phyloP scores from a whole-genome alignment of 1,140 invertebrate genomes.

The Musca domestica region DNA sequence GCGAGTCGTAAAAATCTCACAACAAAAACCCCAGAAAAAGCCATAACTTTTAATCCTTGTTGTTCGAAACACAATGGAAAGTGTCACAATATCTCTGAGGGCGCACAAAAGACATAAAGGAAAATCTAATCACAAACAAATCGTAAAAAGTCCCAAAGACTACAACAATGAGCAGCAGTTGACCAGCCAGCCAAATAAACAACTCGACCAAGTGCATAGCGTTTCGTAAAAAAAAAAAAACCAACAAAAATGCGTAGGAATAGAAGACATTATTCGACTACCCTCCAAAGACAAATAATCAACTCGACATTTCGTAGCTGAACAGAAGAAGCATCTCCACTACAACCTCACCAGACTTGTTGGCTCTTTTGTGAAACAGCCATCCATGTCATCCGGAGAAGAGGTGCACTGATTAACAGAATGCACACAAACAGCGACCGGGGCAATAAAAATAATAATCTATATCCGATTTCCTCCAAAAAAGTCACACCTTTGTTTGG shows the following conservation, averaged over 20 bases:
- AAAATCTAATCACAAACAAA: constrained; percentile 10
- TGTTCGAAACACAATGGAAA: not conserved
- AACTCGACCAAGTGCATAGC: too few relatives aligned
- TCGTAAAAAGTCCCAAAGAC: constrained; percentile 7
- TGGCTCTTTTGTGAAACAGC: constrained; percentile 11
- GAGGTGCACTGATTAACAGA: too few relatives aligned
- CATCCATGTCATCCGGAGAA: too few relatives aligned
- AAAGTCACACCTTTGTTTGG: constrained; percentile 23
- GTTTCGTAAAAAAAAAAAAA: too few relatives aligned
- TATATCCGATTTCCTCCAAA: constrained; percentile 24
- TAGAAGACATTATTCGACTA: not conserved
- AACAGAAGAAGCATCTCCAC: not conserved
- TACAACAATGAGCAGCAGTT: not conserved
- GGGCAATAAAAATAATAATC: constrained; percentile 14
- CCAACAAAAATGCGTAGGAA: constrained; percentile 1
- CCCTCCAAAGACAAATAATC: not conserved
- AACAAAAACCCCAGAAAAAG: constrained; percentile 1
- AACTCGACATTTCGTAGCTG: not conserved
- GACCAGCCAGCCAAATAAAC: not conserved
- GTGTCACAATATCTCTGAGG: constrained; percentile 9
- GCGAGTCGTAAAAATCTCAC: not conserved
- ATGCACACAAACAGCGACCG: too few relatives aligned
- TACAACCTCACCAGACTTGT: constrained; percentile 9
- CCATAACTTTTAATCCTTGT: constrained; percentile 13
- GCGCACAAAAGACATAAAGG: constrained; percentile 4